Base-by-base conservation (phyloP, 2,113 vertebrate species). In the Baryphthengus martii region DNA sequence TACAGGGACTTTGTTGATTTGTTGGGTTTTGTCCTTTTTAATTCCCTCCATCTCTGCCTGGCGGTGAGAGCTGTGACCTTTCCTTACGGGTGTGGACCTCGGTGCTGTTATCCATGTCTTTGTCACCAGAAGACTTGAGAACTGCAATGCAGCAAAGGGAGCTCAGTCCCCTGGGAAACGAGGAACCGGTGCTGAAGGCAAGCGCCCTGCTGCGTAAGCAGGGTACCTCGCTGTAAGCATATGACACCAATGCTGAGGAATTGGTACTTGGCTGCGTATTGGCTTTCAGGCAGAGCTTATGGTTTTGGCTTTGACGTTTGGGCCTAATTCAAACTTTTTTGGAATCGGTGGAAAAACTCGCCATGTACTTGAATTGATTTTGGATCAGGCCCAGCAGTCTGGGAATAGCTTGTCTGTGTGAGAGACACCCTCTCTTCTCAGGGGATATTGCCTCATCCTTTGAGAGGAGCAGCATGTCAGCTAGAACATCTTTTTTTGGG, bases 271-370 rank as follows among this genome's bases (percentile, higher is more conserved):
- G 90, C 95, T 31, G 11, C 4, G 0, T 13, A 2, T 17, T 86
- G 83, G 72, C 93, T 95, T 75, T 93, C 88, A 92, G 96, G 83
- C 83, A 75, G 90, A 65, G 95, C 89, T 94, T 94, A 87, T 89
- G 95, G 95, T 53, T 90, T 90, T 94, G 90, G 95, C 93, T 92
- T 94, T 79, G 86, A 87, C 1, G 2, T 94, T 67, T 97, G 95
- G 90, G 93, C 56, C 66, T 19, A 68, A 89, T 87, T 96, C 92
- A 94, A 96, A 78, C 77, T 72, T 87, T 67, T 92, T 78, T 92
- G 86, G 90, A 87, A 85, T 85, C 88, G 45, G 83, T 85, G 88
- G 88, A 89, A 90, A 78, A 77, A 35, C 49, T 89, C 17, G 6
- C 83, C 90, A 29, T 89, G 90, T 76, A 42, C 80, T 94, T 86